A percentile compares a stretch with the other conserved stretches of the same genome.
Evolutionary conservation across 2,797 vertebrate genomes (phyloP).

Genomic region (Arnoldichthys spilopterus): DNA sequence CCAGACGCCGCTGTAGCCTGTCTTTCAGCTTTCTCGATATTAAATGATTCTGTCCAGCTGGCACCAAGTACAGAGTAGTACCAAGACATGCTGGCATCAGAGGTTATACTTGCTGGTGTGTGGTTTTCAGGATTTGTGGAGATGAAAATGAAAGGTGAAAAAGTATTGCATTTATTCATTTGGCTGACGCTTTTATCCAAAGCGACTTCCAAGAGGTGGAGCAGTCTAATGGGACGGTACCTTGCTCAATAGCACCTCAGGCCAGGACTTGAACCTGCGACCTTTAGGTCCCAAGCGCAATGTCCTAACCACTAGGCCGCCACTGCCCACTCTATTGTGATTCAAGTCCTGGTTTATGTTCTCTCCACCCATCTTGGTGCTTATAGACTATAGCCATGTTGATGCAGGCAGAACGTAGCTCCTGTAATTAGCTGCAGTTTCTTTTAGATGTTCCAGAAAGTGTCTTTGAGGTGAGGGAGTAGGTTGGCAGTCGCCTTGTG

Average conservation of each 20-base stretch:
- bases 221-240: no score
- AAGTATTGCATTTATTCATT: no score
- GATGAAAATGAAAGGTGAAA: no score
- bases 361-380: not conserved
- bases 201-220: no score
- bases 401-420: not conserved
- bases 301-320: no score
- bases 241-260: no score
- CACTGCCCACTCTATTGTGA: no score
- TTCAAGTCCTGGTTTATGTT: not conserved
- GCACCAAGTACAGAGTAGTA: constrained; percentile 7
- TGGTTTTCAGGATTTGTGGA: no score
- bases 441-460: not conserved
- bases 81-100: constrained; percentile 28
- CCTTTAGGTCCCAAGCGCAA: no score
- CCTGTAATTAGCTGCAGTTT: not conserved
- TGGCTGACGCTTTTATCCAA: no score
- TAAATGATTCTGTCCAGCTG: constrained; percentile 29
- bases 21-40: constrained; percentile 42
- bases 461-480: not conserved
- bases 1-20: constrained; percentile 5
- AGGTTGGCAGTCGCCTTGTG: not conserved
- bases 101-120: constrained; percentile 1
- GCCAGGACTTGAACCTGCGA: no score
- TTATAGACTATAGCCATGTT: not conserved